Percentiles rank a stretch among this genome's conserved stretches.
These are phyloP conservation scores for Gallinago undulata DNA, from an alignment of 2,113 vertebrate genomes.

Conservation along the genomic window DNA sequence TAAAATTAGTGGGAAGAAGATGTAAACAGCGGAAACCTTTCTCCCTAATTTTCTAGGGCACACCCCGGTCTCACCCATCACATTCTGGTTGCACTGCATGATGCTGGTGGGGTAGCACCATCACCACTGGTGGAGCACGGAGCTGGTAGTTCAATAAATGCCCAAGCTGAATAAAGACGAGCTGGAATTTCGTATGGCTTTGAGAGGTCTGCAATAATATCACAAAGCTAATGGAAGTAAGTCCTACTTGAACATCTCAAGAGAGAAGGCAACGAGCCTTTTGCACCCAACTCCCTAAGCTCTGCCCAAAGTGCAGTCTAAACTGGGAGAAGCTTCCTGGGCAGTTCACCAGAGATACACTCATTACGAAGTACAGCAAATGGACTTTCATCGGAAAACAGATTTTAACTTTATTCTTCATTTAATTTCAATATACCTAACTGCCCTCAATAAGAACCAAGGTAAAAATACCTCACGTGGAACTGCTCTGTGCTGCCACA, in stretches of 20 bases:
- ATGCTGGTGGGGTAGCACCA: neutral
- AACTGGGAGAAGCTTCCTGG: neutral
- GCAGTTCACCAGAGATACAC: neutral
- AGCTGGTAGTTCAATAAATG: neutral
- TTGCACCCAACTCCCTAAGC: neutral
- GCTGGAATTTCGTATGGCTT: neutral
- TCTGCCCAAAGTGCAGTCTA: neutral
- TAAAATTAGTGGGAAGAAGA: neutral
- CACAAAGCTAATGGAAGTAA: neutral
- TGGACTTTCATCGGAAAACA: neutral
- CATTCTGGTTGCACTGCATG: rapidly evolving
- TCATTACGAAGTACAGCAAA: neutral
- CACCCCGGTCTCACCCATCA: rapidly evolving
- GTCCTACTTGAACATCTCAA: neutral
- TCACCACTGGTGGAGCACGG: neutral
- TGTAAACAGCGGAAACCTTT: neutral
- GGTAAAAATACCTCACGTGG: neutral
- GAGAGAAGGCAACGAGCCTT: neutral
- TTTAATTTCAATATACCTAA: neutral
- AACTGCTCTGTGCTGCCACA: neutral
- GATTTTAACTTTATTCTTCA: neutral
- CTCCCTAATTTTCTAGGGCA: neutral
- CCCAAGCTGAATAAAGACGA: neutral
- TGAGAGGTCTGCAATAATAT: neutral
- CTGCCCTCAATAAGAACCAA: neutral